Conservation (phyloP, 2,888 invertebrate genomes). For the Chydorus sphaericus region DNA sequence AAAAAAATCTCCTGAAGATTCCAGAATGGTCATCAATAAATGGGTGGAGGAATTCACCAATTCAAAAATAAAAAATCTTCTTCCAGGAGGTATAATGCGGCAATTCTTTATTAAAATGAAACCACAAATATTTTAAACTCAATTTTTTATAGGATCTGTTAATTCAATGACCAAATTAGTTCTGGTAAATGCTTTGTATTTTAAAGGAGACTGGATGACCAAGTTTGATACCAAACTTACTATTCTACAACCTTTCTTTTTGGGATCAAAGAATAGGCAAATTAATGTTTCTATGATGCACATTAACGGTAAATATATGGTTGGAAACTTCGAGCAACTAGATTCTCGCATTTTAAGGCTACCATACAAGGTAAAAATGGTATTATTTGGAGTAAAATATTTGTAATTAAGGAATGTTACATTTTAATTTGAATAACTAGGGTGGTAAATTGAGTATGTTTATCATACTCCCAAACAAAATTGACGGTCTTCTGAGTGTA, state of each 20-base stretch:
- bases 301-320: constrained; percentile 45
- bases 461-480: constrained; percentile 52
- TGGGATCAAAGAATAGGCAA: constrained; percentile 31
- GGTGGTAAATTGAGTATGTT: constrained; percentile 55
- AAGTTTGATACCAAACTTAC: constrained; percentile 20
- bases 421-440: too few relatives aligned
- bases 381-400: too few relatives aligned
- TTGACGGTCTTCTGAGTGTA: constrained; percentile 53
- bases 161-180: constrained; percentile 45
- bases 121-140: background rate
- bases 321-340: constrained; percentile 40
- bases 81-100: constrained; percentile 36
- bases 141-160: constrained; percentile 35
- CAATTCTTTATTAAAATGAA: too few relatives aligned
- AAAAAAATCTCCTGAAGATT: constrained; percentile 31
- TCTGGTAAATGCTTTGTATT: constrained; percentile 71
- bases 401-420: too few relatives aligned
- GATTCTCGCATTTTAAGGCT: constrained; percentile 53
- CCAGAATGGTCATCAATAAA: constrained; percentile 46
- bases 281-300: constrained; percentile 53
- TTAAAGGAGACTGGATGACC: constrained; percentile 61
- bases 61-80: constrained; percentile 60
- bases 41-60: constrained; percentile 73
- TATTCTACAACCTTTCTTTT: constrained; percentile 8
- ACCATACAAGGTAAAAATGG: constrained; percentile 52